Percentiles rank a stretch among this genome's conserved stretches.
These are phyloP conservation scores for Chrysochloris asiatica DNA, from an alignment of 2,113 vertebrate species.

Conservation along the genomic window DNA sequence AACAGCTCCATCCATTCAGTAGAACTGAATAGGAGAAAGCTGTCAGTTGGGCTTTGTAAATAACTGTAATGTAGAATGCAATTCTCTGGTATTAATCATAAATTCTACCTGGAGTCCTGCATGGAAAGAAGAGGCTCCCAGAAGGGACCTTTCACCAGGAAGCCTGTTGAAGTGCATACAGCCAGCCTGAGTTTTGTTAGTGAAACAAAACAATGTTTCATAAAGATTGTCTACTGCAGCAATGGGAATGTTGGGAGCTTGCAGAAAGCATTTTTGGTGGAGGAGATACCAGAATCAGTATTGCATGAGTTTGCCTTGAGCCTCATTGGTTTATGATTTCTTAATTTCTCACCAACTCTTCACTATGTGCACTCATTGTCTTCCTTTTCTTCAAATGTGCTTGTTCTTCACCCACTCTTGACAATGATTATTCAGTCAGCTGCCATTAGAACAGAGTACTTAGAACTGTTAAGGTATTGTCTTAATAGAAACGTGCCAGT, in stretches of 20 bases:
- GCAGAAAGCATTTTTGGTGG: conserved; percentile 48
- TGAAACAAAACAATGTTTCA: conserved; percentile 15
- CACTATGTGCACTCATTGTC: not conserved
- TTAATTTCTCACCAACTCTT: conserved; percentile 15
- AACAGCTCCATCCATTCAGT: not conserved
- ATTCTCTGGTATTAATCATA: conserved; percentile 12
- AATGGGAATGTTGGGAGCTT: not conserved
- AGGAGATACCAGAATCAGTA: not conserved
- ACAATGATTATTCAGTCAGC: not conserved
- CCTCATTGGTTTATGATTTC: conserved; percentile 17
- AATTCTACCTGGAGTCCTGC: not conserved
- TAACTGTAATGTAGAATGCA: not conserved
- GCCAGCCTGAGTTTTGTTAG: conserved; percentile 22
- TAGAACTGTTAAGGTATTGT: conserved; percentile 10
- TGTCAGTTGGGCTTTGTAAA: not conserved
- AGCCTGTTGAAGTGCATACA: not conserved
- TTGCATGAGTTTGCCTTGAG: not conserved
- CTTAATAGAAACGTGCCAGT: conserved; percentile 5
- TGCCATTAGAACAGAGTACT: not conserved
- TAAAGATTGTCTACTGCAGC: not conserved
- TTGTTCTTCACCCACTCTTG: conserved; percentile 7
- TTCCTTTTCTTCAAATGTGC: conserved; percentile 25
- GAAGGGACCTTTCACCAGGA: conserved; percentile 3
- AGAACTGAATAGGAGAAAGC: not conserved
- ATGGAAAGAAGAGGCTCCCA: not conserved